These are phyloP conservation scores for Alitta virens DNA, from an alignment of 2,888 invertebrate genomes.

Conservation along the genomic window DNA sequence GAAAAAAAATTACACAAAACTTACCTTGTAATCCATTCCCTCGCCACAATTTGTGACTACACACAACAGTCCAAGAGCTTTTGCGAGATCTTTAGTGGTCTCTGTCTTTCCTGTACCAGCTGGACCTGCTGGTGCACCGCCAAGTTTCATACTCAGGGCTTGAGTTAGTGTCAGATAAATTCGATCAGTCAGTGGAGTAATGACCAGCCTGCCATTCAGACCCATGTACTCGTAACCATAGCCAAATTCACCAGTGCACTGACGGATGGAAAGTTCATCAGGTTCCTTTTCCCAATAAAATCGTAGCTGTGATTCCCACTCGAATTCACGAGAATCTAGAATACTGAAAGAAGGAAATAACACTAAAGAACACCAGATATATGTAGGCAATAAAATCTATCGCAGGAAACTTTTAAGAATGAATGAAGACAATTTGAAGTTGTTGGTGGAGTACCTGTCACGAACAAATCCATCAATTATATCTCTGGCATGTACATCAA, in stretches of 20 bases:
- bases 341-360: slow-evolving; percentile 72
- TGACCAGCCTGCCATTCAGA: slow-evolving; percentile 82
- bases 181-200: slow-evolving; percentile 88
- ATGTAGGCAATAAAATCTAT: background rate
- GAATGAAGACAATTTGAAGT: too few relatives aligned
- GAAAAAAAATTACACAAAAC: background rate
- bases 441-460: slow-evolving; percentile 60
- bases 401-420: too few relatives aligned
- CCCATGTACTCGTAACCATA: slow-evolving; percentile 97
- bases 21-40: slow-evolving; percentile 59
- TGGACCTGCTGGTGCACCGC: slow-evolving; percentile 78
- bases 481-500: slow-evolving; percentile 89
- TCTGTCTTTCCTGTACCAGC: slow-evolving; percentile 82
- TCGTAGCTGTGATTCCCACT: slow-evolving; percentile 89
- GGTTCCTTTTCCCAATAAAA: slow-evolving; percentile 85
- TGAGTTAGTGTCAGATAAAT: slow-evolving; percentile 92
- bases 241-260: slow-evolving; percentile 79
- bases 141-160: slow-evolving; percentile 85
- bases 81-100: slow-evolving; percentile 87
- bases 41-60: slow-evolving; percentile 81
- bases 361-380: background rate
- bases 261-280: slow-evolving; percentile 78
- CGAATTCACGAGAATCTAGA: slow-evolving; percentile 79
- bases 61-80: slow-evolving; percentile 67
- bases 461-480: slow-evolving; percentile 73